Percentiles rank a stretch among this genome's conserved stretches.
These are phyloP conservation scores for Semicossyphus pulcher DNA, from an alignment of 2,113 vertebrate genomes.

Conservation along the genomic window DNA sequence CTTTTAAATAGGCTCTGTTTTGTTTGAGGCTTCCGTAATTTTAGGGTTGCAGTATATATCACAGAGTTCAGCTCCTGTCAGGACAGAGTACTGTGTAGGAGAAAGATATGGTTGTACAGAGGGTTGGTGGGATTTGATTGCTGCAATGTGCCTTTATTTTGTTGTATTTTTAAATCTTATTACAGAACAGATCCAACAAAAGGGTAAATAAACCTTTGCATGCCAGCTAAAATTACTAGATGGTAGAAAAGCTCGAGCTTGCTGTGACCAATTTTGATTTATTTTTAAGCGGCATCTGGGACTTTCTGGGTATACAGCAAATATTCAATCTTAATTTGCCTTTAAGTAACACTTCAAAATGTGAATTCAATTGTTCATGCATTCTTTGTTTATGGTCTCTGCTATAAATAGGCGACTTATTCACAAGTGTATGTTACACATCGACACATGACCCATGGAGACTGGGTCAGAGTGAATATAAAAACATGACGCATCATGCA, in stretches of 20 bases:
- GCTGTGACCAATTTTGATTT: no score
- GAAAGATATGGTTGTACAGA: background rate
- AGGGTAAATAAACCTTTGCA: background rate
- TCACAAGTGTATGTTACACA: background rate
- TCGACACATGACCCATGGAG: background rate
- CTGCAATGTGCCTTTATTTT: background rate
- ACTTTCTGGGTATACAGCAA: no score
- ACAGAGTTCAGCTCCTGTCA: background rate
- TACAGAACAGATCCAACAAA: background rate
- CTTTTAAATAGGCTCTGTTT: no score
- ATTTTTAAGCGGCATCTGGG: no score
- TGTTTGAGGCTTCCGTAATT: no score
- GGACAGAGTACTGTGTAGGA: background rate
- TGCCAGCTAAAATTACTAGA: no score
- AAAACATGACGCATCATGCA: background rate
- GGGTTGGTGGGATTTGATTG: background rate
- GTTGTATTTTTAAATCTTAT: background rate
- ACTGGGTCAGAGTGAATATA: conserved; percentile 15
- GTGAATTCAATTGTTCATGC: background rate
- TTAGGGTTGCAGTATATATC: no score
- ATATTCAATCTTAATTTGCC: no score
- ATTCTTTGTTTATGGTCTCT: no score
- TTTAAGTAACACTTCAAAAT: background rate
- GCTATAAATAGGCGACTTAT: background rate
- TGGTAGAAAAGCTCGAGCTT: no score